A percentile compares a stretch with the other conserved stretches of the same genome.
phyloP scores from a whole-genome alignment of 53 echinoderm and acorn worm species.

The Paelopatides confundens region DNA sequence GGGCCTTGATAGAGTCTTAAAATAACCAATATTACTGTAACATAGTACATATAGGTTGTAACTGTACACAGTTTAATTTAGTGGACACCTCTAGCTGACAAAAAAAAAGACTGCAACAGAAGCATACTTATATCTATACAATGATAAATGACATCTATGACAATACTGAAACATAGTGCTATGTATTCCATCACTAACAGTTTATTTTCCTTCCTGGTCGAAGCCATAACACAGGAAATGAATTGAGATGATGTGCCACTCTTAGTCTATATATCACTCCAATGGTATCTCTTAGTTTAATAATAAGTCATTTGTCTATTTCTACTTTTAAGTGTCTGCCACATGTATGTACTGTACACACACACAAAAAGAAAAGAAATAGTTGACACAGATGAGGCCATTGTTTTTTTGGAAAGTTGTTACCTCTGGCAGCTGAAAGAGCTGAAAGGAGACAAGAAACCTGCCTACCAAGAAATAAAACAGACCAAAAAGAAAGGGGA shows the following conservation, averaged over 20 bases:
- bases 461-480: too few relatives aligned
- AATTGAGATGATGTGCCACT: neutral
- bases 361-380: neutral
- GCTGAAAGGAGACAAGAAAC: too few relatives aligned
- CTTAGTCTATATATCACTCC: neutral
- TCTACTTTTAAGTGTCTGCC: neutral
- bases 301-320: neutral
- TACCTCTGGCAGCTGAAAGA: too few relatives aligned
- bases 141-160: neutral
- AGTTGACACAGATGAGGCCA: neutral
- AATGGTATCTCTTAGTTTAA: neutral
- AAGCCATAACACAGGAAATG: constrained; percentile 1
- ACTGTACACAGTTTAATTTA: too few relatives aligned
- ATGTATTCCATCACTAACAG: neutral
- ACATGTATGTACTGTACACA: neutral
- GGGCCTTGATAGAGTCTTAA: too few relatives aligned
- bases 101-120: too few relatives aligned
- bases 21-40: too few relatives aligned
- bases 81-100: too few relatives aligned
- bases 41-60: too few relatives aligned
- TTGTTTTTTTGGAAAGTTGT: neutral
- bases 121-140: neutral
- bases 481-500: too few relatives aligned
- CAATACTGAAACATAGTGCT: neutral
- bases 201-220: neutral